Conservation (phyloP, 2,113 vertebrate species). For the Osmerus eperlanus region DNA sequence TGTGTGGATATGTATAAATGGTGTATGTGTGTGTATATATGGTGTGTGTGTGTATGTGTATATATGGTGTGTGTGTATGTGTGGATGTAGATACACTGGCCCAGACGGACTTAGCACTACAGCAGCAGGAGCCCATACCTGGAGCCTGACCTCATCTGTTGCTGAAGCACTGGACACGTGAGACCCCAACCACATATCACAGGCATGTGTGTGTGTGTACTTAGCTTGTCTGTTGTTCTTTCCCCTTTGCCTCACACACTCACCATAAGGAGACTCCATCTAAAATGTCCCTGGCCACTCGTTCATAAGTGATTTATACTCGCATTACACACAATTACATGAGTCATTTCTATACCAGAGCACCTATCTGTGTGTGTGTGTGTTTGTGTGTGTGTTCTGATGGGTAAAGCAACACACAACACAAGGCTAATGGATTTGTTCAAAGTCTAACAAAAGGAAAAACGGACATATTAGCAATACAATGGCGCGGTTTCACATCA, state of each 20-base stretch:
- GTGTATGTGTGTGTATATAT: neutral
- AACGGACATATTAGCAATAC: slow-evolving; percentile 3
- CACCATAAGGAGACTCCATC: slow-evolving; percentile 29
- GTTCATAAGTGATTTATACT: slow-evolving; percentile 44
- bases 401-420: neutral
- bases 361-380: neutral
- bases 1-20: neutral
- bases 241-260: slow-evolving; percentile 39
- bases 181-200: neutral
- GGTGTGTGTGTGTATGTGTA: slow-evolving; percentile 5
- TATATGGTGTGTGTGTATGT: too few species aligned
- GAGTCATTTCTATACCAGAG: slow-evolving; percentile 34
- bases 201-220: neutral
- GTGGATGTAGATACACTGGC: neutral
- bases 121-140: neutral
- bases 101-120: neutral
- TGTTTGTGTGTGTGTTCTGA: neutral
- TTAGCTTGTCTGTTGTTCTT: slow-evolving; percentile 6
- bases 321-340: slow-evolving; percentile 42
- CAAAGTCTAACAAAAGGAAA: neutral
- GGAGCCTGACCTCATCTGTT: neutral
- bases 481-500: slow-evolving; percentile 14
- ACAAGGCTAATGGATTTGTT: slow-evolving; percentile 36
- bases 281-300: slow-evolving; percentile 40
- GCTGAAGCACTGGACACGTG: neutral